These are phyloP conservation scores for Grallaria varia DNA, from an alignment of 2,113 vertebrate genomes.

Conservation along the genomic window DNA sequence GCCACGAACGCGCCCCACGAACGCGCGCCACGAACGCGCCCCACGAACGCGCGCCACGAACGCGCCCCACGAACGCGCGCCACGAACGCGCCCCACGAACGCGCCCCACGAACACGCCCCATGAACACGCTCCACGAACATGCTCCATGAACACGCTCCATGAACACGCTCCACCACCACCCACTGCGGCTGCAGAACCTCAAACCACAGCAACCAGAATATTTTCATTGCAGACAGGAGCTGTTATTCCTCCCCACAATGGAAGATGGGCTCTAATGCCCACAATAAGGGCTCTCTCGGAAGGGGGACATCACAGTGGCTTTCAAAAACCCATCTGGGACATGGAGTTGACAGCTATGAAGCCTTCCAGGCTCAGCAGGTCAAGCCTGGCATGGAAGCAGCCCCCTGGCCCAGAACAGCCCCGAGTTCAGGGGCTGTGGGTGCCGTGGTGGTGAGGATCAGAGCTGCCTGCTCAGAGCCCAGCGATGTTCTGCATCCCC, in stretches of 20 bases:
- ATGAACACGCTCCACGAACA: too few species aligned
- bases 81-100: too few species aligned
- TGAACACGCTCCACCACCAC: background rate
- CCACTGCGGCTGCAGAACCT: background rate
- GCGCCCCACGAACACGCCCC: too few species aligned
- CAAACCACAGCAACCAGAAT: background rate
- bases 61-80: too few species aligned
- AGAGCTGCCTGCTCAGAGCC: conserved; percentile 45
- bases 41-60: too few species aligned
- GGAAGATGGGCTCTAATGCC: background rate
- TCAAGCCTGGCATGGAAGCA: background rate
- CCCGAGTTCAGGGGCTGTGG: background rate
- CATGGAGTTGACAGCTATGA: fast-evolving
- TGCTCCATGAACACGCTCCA: too few species aligned
- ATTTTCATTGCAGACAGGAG: background rate
- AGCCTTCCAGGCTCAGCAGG: background rate
- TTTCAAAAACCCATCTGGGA: background rate
- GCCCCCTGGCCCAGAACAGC: background rate
- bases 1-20: too few species aligned
- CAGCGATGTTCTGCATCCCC: conserved; percentile 59
- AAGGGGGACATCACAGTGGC: background rate
- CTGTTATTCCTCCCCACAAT: background rate
- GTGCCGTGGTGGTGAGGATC: background rate
- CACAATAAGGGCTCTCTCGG: background rate
- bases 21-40: too few species aligned